These are phyloP conservation scores for Stigmatopora nigra DNA, from an alignment of 2,113 vertebrate species.

Conservation along the genomic window DNA sequence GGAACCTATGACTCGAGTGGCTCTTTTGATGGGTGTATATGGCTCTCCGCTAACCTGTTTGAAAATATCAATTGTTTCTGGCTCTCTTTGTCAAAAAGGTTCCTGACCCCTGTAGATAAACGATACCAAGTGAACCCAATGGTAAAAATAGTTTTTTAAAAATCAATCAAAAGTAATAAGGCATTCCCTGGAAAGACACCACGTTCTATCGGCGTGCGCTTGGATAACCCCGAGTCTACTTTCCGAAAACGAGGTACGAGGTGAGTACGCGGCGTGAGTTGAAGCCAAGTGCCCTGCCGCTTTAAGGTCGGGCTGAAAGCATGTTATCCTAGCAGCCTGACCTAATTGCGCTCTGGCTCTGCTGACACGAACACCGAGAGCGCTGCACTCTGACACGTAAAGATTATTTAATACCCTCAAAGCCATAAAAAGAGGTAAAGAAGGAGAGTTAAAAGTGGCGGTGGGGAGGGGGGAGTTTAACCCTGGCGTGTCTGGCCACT, in stretches of 20 bases:
- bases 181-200: slow-evolving; percentile 19
- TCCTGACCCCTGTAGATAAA: too few species aligned
- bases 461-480: slow-evolving; percentile 39
- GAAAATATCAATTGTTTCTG: too few species aligned
- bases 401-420: slow-evolving; percentile 77
- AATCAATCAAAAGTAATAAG: background rate
- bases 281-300: slow-evolving; percentile 44
- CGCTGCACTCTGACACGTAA: slow-evolving; percentile 66
- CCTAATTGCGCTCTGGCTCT: slow-evolving; percentile 63
- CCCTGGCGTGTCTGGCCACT: slow-evolving; percentile 24
- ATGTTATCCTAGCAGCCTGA: slow-evolving; percentile 61
- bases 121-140: background rate
- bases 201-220: slow-evolving; percentile 37
- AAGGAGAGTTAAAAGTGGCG: slow-evolving; percentile 31
- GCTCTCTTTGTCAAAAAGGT: too few species aligned
- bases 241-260: slow-evolving; percentile 43
- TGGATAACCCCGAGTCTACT: slow-evolving; percentile 52
- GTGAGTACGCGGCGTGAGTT: slow-evolving; percentile 47
- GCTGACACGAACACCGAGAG: slow-evolving; percentile 57
- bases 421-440: slow-evolving; percentile 60
- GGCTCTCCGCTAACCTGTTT: too few species aligned
- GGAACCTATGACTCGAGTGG: too few species aligned
- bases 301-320: slow-evolving; percentile 60
- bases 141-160: background rate
- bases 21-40: too few species aligned